Conservation (phyloP, 2,888 invertebrate genomes). For the Cylloceria caligata region DNA sequence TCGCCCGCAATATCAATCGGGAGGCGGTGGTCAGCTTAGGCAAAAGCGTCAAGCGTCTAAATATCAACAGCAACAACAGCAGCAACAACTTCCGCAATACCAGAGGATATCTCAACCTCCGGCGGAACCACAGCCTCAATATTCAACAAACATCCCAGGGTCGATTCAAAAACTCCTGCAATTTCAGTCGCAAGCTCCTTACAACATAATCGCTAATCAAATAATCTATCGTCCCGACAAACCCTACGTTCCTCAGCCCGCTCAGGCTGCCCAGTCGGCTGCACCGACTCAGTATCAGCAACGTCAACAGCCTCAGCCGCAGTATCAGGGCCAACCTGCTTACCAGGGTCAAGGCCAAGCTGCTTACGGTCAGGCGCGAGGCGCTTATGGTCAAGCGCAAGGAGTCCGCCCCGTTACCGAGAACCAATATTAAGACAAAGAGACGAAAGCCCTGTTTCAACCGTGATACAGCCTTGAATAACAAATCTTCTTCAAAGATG, state of each 20-base stretch:
- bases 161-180: slow-evolving; percentile 70
- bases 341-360: slow-evolving; percentile 61
- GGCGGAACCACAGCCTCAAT: slow-evolving; percentile 69
- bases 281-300: slow-evolving; percentile 64
- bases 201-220: slow-evolving; percentile 80
- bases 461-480: slow-evolving; percentile 11
- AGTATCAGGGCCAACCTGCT: slow-evolving; percentile 59
- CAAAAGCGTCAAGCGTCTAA: slow-evolving; percentile 28
- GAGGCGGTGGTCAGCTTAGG: slow-evolving; percentile 1
- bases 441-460: slow-evolving; percentile 3
- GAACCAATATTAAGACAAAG: slow-evolving; percentile 72
- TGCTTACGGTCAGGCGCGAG: slow-evolving; percentile 66
- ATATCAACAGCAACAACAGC: slow-evolving; percentile 51
- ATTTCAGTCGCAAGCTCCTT: slow-evolving; percentile 72
- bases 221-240: slow-evolving; percentile 77
- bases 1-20: slow-evolving; percentile 40
- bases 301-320: slow-evolving; percentile 50
- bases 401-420: slow-evolving; percentile 78
- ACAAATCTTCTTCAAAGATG: background rate
- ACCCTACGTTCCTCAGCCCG: slow-evolving; percentile 80
- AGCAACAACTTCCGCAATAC: slow-evolving; percentile 67
- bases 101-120: slow-evolving; percentile 71
- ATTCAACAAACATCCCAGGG: slow-evolving; percentile 69
- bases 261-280: slow-evolving; percentile 64
- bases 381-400: slow-evolving; percentile 66